Evolutionary conservation across 1,140 invertebrate species (phyloP).

Genomic region (Lepeophtheirus salmonis): DNA sequence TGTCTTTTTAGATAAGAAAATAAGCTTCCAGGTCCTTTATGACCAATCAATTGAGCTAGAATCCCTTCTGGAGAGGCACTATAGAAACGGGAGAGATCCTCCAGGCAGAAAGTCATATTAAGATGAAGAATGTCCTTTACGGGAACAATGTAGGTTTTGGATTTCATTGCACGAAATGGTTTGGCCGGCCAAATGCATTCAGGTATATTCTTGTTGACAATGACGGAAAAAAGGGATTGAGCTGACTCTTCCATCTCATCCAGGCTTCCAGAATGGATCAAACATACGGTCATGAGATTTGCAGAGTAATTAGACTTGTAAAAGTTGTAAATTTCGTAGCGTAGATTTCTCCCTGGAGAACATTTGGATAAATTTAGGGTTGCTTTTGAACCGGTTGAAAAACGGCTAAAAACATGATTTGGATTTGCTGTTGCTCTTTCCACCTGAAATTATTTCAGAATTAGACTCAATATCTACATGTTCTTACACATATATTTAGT

Average conservation of each 20-base stretch:
- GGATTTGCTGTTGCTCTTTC: slow-evolving; percentile 12
- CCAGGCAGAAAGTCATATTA: slow-evolving; percentile 71
- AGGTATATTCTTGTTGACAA: slow-evolving; percentile 54
- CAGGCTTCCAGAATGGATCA: slow-evolving; percentile 74
- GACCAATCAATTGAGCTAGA: slow-evolving; percentile 48
- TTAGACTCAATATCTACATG: too few species aligned
- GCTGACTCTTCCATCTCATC: slow-evolving; percentile 67
- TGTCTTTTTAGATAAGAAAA: slow-evolving; percentile 56
- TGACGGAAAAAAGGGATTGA: slow-evolving; percentile 48
- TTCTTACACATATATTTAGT: too few species aligned
- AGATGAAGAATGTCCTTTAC: slow-evolving; percentile 75
- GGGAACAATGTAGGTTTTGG: slow-evolving; percentile 47
- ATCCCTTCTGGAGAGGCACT: slow-evolving; percentile 36
- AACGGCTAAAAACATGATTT: slow-evolving; percentile 9
- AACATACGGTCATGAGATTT: slow-evolving; percentile 69
- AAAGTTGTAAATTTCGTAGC: slow-evolving; percentile 71
- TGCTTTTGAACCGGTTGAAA: slow-evolving; percentile 7
- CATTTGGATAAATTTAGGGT: neutral
- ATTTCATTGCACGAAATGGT: slow-evolving; percentile 44
- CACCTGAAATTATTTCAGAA: too few species aligned
- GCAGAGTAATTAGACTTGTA: slow-evolving; percentile 81
- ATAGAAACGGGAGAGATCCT: slow-evolving; percentile 60
- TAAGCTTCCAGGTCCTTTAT: slow-evolving; percentile 84
- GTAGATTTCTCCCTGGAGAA: slow-evolving; percentile 33
- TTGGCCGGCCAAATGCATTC: slow-evolving; percentile 54